These are phyloP conservation scores for Ctenomys sociabilis DNA, from an alignment of 2,113 vertebrate genomes.

Conservation along the genomic window DNA sequence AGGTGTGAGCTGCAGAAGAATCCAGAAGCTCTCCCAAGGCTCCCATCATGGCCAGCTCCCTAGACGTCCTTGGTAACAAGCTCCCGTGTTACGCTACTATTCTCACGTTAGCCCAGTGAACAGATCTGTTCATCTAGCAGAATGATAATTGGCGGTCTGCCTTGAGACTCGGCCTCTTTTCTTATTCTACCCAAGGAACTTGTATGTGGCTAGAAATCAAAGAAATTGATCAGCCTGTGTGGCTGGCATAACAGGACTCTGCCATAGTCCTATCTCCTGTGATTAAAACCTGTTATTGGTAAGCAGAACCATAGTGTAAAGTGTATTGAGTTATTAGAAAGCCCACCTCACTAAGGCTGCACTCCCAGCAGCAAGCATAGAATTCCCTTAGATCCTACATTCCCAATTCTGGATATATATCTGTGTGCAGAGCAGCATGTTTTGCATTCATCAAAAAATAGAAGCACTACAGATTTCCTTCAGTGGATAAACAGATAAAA, in stretches of 20 bases:
- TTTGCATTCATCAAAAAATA: neutral
- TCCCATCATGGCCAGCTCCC: neutral
- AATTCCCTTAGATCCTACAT: neutral
- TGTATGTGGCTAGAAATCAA: neutral
- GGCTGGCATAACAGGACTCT: neutral
- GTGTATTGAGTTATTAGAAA: neutral
- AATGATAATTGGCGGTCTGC: neutral
- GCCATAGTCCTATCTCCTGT: neutral
- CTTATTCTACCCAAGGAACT: neutral
- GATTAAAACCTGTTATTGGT: neutral
- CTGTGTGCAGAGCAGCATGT: neutral
- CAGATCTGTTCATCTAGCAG: neutral
- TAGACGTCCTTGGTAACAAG: too few species aligned
- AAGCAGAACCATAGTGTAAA: neutral
- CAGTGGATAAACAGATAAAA: neutral
- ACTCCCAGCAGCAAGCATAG: neutral
- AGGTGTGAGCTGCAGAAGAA: neutral
- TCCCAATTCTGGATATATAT: neutral
- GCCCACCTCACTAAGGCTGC: neutral
- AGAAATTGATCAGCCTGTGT: neutral
- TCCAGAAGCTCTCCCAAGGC: neutral
- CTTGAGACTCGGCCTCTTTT: neutral
- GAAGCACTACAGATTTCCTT: neutral
- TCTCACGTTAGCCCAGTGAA: neutral
- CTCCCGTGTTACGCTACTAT: neutral